These are phyloP conservation scores for Adineta ricciae DNA, from an alignment of 2,888 invertebrate species.

Conservation along the genomic window DNA sequence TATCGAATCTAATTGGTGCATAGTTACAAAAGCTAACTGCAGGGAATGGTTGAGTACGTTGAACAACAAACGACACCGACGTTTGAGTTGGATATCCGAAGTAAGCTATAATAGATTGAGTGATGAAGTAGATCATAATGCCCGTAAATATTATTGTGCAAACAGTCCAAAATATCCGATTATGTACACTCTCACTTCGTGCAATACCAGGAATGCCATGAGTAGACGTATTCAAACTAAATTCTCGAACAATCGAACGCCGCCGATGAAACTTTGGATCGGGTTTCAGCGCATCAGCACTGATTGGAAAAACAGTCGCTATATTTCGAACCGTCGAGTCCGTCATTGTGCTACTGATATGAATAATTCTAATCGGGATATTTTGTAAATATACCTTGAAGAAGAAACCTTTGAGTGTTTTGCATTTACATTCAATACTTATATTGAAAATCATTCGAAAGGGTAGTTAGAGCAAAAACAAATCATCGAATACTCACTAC, in stretches of 20 bases:
- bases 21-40: constrained; percentile 21
- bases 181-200: neutral
- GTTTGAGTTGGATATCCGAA: constrained; percentile 4
- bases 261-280: neutral
- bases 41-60: constrained; percentile 15
- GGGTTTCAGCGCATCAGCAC: neutral
- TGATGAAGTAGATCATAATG: neutral
- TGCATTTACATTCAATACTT: too few species aligned
- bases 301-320: neutral
- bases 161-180: constrained; percentile 22
- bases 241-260: neutral
- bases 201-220: constrained; percentile 29
- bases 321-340: neutral
- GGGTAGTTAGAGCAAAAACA: too few species aligned
- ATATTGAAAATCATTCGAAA: too few species aligned
- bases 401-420: too few species aligned
- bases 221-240: constrained; percentile 10
- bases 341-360: neutral
- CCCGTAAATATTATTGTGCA: neutral
- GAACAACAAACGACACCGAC: neutral
- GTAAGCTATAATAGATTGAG: neutral
- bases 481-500: too few species aligned
- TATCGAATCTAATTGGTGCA: neutral
- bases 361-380: too few species aligned
- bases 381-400: too few species aligned